Base-by-base conservation (phyloP, 2,113 vertebrate species). In the Hucho hucho region DNA sequence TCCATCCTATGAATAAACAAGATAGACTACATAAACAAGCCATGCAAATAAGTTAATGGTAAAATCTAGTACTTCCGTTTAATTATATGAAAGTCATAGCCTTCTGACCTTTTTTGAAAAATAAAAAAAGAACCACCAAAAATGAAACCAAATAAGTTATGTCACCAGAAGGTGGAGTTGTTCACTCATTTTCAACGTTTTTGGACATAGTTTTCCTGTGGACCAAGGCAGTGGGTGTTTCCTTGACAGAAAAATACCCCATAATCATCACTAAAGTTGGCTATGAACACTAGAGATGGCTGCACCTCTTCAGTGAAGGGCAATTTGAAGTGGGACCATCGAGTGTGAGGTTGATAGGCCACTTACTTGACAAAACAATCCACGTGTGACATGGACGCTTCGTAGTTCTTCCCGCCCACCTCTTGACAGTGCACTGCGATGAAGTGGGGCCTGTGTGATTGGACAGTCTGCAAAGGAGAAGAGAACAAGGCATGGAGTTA, bases 371-470 rank as follows among this genome's bases (percentile, higher is more conserved):
- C 95, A 47, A 99, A 97, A 88, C 93, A 94, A 87, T 96, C 96
- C 91, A 98, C 97, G 0, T 98, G 95, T 20, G 94, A 90, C 96
- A 98, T 98, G 72, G 97, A 97, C 26, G 93, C 95, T 87, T 97
- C 95, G 0, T 95, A 98, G 85, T 97, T 98, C 85, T 99, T 99
- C 71, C 97, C 97, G 4, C 97, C 97, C 1, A 99, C 97, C 75
- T 99, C 97, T 76, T 99, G 97, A 90, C 96, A 99, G 92, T 99
- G 97, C 75, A 99, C 74, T 18, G 97, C 97, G 92, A 99, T 87
- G 87, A 99, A 98, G 82, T 96, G 95, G 3, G 97, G 97, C 83
- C 94, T 96, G 75, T 98, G 95, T 1, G 92, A 58, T 43, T 97
- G 95, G 29, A 98, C 94, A 5, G 95, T 93, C 97, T 99, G 95